Evolutionary conservation across 2,797 vertebrate species (phyloP).

Genomic region (Merluccius polli): DNA sequence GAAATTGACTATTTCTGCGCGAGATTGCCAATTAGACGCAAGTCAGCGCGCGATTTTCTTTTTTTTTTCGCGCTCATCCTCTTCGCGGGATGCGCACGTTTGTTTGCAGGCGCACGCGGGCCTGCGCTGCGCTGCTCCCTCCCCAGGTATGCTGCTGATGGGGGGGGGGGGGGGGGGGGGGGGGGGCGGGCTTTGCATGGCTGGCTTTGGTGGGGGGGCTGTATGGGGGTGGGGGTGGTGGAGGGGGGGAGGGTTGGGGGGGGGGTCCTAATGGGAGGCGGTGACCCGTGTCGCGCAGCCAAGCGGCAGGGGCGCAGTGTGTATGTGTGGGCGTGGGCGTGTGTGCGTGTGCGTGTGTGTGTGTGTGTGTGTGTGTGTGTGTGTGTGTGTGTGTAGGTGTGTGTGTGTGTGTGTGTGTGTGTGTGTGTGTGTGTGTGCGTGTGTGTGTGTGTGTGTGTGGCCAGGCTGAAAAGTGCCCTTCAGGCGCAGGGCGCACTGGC

Average conservation of each 20-base stretch:
- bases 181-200: slow-evolving; percentile 54
- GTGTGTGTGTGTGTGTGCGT: not conserved
- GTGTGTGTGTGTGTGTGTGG: slow-evolving; percentile 56
- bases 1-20: too few relatives aligned
- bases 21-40: too few relatives aligned
- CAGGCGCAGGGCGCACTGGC: slow-evolving; percentile 56
- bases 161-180: too few relatives aligned
- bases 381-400: too few relatives aligned
- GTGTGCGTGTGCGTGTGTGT: too few relatives aligned
- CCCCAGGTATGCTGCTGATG: slow-evolving; percentile 67
- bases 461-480: slow-evolving; percentile 77
- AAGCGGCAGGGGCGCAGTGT: slow-evolving; percentile 62
- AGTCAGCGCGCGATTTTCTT: too few relatives aligned
- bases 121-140: not conserved
- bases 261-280: slow-evolving; percentile 68
- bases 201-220: slow-evolving; percentile 21
- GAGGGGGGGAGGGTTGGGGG: too few relatives aligned
- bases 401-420: too few relatives aligned
- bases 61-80: too few relatives aligned
- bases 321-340: too few relatives aligned
- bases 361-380: too few relatives aligned
- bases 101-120: not conserved
- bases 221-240: too few relatives aligned
- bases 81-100: not conserved
- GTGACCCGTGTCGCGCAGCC: slow-evolving; percentile 75